Evolutionary conservation across 2,888 invertebrate species (phyloP), one percentile per base, ranked within the genome.

Genomic region (Heliconius cydno): DNA sequence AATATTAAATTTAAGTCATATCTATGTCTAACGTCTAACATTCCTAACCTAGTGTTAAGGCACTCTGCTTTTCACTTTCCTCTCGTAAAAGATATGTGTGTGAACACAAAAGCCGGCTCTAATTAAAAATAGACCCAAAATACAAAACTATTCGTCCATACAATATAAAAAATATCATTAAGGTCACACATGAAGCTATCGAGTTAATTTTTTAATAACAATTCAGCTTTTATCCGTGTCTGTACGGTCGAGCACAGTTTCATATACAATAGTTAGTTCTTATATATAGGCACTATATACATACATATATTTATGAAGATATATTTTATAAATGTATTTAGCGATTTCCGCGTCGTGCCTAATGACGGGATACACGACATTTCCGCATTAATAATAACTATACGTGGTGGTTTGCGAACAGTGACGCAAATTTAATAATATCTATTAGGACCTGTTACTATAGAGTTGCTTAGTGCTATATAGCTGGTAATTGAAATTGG

Each of bases 351-450:
- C 66, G 76, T 80, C 41, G 65, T 72, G 66, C 68, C 46, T 46
- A 74, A 71, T 65, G 78, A 80, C 78, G 74, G 82, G 80, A 79
- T 76, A 77, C 73, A 66, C 73, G 76, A 78, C 66, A 77, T 79
- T 74, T 79, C 79, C 79, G 66, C 60, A 65, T 76, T 81, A 81
- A 81, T 78, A 76, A 81, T 76, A 73, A 68, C 72, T 30, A 46
- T 66, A 52, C 38, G 52, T 76, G 52, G 75, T 30, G n/a, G 34
- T 34, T 73, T 73, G 52, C 52, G 22, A 57, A 57, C 12, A 57
- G 22, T 57, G 72, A 30, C 72, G 52, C 22, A 52, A 28, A 72
- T 22, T 10, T 72, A 34, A 72, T 57, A 72, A 52, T 52, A 72
- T 30, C 15, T 22, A 15, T 70, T 38, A 7, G 15, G 15, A 28